Evolutionary conservation across 2,113 vertebrate genomes (phyloP), one percentile per base, ranked within the genome.

Genomic region (Capra hircus): DNA sequence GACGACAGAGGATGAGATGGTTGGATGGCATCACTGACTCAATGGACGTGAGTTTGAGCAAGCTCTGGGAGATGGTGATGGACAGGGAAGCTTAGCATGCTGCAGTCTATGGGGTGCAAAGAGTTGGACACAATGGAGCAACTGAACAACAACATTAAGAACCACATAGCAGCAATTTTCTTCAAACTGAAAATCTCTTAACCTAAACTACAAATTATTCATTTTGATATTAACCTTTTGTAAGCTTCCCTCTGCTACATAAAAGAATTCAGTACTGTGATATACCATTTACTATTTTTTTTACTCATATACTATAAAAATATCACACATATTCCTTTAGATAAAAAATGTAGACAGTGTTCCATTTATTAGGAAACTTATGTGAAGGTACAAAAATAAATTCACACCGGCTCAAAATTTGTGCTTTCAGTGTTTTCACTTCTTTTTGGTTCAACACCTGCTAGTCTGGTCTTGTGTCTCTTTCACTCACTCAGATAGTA

Each of bases 401-500:
- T 85, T 81, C 84, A 71, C 40, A 1, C 64, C 62, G 82, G 53
- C 89, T 97, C 74, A 91, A 59, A 67, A 50, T 92, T 59, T 93
- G 64, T 90, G 67, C 88, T 90, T 53, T 93, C 92, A 97, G 91
- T 95, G 85, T 97, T 97, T 97, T 97, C 93, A 95, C 96, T 83
- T 87, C 53, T 59, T 95, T 98, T 90, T 95, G 95, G 96, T 97
- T 97, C 97, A 97, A 97, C 97, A 98, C 95, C 97, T 98, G 98
- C 98, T 98, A 97, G 98, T 98, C 97, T 98, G 88, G 67, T 95
- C 90, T 98, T 97, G 86, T 36, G 13, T 94, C 96, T 97, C 80
- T 98, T 96, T 90, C 25, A 88, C 5, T 91, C 67, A 36, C 97
- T 94, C 87, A 97, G 98, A 81, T 95, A 98, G 8, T 33, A 95